Evolutionary conservation across 2,888 invertebrate genomes (phyloP).

Genomic region (Syrphus vitripennis): DNA sequence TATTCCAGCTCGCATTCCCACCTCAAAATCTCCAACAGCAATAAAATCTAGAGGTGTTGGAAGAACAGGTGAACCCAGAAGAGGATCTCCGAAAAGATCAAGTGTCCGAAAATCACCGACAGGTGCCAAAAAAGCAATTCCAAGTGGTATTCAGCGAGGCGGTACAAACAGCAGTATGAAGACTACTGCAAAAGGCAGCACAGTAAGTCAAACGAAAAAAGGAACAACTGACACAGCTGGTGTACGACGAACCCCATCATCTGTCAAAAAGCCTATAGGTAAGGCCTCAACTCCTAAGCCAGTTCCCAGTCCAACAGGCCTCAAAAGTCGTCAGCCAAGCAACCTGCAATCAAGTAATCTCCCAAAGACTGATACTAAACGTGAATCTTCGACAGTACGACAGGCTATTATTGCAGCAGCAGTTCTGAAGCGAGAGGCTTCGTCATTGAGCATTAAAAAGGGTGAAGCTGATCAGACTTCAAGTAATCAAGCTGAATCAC

Average conservation of each 20-base stretch:
- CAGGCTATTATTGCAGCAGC: slow-evolving; percentile 41
- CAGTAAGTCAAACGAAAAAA: slow-evolving; percentile 15
- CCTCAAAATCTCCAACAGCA: slow-evolving; percentile 63
- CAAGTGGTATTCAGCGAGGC: slow-evolving; percentile 32
- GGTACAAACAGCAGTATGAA: not conserved
- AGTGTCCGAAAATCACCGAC: slow-evolving; percentile 73
- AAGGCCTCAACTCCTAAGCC: slow-evolving; percentile 6
- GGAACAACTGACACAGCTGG: not conserved
- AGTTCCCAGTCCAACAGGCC: not conserved
- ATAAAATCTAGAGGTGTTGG: slow-evolving; percentile 59
- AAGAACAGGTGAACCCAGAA: slow-evolving; percentile 35
- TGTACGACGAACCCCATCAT: slow-evolving; percentile 69
- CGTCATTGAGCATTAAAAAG: slow-evolving; percentile 57
- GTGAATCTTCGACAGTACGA: slow-evolving; percentile 71
- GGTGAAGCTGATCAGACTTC: slow-evolving; percentile 20
- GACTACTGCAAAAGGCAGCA: not conserved
- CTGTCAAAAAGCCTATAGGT: slow-evolving; percentile 45
- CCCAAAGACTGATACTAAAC: slow-evolving; percentile 66
- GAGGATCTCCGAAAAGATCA: slow-evolving; percentile 52
- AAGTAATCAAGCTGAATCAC: not conserved
- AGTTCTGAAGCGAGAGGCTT: slow-evolving; percentile 56
- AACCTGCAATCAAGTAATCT: slow-evolving; percentile 66
- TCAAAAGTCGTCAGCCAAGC: slow-evolving; percentile 70
- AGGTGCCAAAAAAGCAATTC: slow-evolving; percentile 79
- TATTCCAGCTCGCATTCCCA: slow-evolving; percentile 74